Conservation (phyloP, 2,888 invertebrate genomes). For the Cantharis nigra region DNA sequence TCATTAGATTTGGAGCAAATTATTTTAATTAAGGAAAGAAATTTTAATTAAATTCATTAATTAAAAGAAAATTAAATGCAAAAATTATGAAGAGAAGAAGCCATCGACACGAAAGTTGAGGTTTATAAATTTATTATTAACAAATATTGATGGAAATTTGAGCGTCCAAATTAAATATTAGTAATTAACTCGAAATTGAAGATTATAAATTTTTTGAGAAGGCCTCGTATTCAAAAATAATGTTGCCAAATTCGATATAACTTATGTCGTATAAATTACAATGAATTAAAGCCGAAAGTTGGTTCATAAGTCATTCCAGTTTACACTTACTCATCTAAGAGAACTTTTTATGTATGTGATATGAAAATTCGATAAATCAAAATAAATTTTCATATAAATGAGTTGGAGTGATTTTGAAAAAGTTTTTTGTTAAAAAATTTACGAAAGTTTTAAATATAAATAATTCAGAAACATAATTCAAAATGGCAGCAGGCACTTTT, state of each 20-base stretch:
- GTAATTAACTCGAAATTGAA: neutral
- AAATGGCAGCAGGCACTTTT: neutral
- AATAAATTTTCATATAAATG: neutral
- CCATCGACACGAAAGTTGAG: neutral
- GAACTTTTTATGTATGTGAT: neutral
- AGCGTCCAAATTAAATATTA: neutral
- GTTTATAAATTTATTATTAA: neutral
- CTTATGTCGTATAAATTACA: neutral
- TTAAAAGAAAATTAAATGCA: neutral
- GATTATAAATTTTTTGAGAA: neutral
- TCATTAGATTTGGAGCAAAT: neutral
- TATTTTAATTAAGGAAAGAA: neutral
- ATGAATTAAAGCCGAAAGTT: neutral
- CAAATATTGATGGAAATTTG: neutral
- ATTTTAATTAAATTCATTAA: neutral
- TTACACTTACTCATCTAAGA: neutral
- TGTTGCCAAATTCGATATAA: neutral
- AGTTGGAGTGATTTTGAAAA: neutral
- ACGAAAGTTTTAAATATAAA: neutral
- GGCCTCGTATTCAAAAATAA: neutral
- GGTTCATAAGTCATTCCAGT: neutral
- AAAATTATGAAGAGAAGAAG: neutral
- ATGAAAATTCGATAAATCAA: neutral
- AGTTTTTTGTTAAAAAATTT: neutral
- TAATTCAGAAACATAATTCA: neutral